Base-by-base conservation (phyloP, 1,140 invertebrate species). In the Ceratina japonica region DNA sequence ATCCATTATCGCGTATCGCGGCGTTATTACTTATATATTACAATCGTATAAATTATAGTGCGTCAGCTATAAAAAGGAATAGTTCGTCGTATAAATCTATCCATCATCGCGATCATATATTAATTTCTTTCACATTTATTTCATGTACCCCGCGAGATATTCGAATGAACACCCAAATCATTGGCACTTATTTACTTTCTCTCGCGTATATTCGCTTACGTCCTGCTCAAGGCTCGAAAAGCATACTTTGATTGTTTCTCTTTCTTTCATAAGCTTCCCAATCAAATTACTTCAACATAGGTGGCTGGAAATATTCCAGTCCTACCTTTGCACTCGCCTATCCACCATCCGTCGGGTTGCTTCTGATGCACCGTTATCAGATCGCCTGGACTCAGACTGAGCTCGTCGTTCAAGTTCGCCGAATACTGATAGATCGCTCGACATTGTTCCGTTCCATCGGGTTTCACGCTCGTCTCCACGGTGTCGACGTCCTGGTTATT, bases 261-360 rank as follows among this genome's bases (percentile, higher is more conserved):
- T 8, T 44, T 44, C 5, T 44, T 7, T 44, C 5, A 3, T 2
- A 15, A 62, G 15, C 16, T 20, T 5, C 15, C 7, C 44, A 24
- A 74, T 85, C 72, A 92, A 78, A 92, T 90, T 54, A 92, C 84
- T 94, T 98, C 96, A 3, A 98, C 97, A 87, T 98, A 98, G 5
- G 97, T 98, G 1, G 97, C 97, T 1, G 98, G 98, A 87, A 98
- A 98, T 81, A 98, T 98, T 37, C 98, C 98, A 68, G 97, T 95
- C 71, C 94, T 93, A 44, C 97, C 97, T 77, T 96, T 95, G 62
- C 97, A 94, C 84, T 98, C 97, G 13, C 97, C 97, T 68, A 97
- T 95, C 97, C 98, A 98, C 97, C 97, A 98, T 8, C 97, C 97
- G 89, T 98, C 97, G n/a, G 96, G 95, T 89, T 98, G 97, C 88